phyloP scores from a whole-genome alignment of 2,113 vertebrate genomes.

The Myotis lucifugus region DNA sequence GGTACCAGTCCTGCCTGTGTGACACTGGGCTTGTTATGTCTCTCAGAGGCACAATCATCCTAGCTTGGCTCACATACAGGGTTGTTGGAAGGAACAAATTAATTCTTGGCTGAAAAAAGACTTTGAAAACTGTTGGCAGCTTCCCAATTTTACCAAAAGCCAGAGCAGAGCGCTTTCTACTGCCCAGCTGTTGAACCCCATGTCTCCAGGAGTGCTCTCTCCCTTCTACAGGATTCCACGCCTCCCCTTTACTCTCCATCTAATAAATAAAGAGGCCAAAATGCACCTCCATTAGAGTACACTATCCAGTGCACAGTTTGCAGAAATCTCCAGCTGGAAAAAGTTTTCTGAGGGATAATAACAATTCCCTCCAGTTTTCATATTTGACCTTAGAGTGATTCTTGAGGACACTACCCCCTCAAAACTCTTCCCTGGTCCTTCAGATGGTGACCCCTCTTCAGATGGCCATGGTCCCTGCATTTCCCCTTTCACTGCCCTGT shows the following conservation, averaged over 20 bases:
- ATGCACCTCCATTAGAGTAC: background rate
- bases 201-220: background rate
- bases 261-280: slow-evolving; percentile 35
- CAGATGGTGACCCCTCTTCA: background rate
- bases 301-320: background rate
- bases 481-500: background rate
- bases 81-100: slow-evolving; percentile 36
- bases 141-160: slow-evolving; percentile 34
- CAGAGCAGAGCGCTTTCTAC: background rate
- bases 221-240: background rate
- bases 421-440: background rate
- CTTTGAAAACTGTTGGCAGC: slow-evolving; percentile 35
- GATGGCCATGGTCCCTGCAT: background rate
- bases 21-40: background rate
- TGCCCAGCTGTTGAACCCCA: background rate
- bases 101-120: background rate
- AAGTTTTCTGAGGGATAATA: background rate
- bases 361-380: background rate
- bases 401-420: background rate
- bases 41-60: background rate
- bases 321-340: background rate
- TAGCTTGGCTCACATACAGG: background rate
- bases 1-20: background rate
- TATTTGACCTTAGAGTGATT: background rate
- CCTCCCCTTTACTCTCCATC: background rate